These are phyloP conservation scores for Colistium nudipinnis DNA, from an alignment of 2,113 vertebrate genomes.

Conservation along the genomic window DNA sequence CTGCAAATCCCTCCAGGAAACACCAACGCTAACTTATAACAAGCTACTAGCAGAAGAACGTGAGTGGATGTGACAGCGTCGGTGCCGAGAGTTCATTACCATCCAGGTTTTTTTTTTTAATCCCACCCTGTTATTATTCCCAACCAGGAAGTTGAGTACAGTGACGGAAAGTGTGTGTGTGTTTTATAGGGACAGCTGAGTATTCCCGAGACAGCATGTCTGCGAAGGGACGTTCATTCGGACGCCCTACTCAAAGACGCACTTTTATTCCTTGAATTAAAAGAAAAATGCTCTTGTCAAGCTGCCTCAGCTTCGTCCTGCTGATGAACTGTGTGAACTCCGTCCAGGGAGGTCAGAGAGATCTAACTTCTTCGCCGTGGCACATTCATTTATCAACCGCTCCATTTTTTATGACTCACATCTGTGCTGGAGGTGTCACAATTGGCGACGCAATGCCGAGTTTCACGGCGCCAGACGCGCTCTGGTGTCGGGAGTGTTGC, in stretches of 20 bases:
- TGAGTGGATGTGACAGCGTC: neutral
- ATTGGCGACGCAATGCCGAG: neutral
- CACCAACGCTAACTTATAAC: neutral
- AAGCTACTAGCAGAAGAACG: neutral
- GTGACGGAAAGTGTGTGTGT: no score
- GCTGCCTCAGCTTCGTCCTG: neutral
- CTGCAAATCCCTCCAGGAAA: neutral
- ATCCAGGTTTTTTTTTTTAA: neutral
- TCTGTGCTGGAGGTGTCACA: slow-evolving; percentile 28
- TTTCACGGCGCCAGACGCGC: neutral
- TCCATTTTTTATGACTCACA: slow-evolving; percentile 9
- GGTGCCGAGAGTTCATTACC: slow-evolving; percentile 12
- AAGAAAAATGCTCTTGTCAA: slow-evolving; percentile 5
- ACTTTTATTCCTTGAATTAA: slow-evolving; percentile 10
- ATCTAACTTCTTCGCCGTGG: slow-evolving; percentile 9
- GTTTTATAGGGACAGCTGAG: no score
- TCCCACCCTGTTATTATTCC: neutral
- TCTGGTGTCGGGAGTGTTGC: slow-evolving; percentile 16
- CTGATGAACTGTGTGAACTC: neutral
- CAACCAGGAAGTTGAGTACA: neutral
- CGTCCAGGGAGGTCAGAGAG: slow-evolving; percentile 8
- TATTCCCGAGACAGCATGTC: no score
- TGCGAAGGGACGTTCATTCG: no score
- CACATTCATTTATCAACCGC: slow-evolving; percentile 16
- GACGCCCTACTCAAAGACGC: no score